phyloP scores from a whole-genome alignment of 1,140 invertebrate genomes.

The Melanaphis sacchari region DNA sequence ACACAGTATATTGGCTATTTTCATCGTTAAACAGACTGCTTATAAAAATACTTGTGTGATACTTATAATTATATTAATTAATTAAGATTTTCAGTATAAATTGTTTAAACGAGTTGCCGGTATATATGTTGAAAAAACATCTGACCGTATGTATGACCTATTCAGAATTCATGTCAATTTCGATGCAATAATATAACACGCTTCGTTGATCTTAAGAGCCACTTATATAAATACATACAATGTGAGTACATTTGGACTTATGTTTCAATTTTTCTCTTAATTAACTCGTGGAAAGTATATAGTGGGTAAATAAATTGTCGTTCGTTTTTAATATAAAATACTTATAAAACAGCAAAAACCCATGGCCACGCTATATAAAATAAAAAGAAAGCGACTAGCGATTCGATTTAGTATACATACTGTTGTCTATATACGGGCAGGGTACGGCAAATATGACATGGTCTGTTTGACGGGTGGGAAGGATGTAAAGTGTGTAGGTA shows the following conservation, averaged over 20 bases:
- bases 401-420: slow-evolving; percentile 42
- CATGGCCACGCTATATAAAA: neutral
- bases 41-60: too few relatives aligned
- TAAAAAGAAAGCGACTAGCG: neutral
- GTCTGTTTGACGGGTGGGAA: neutral
- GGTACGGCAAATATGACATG: neutral
- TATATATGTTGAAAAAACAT: neutral
- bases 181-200: neutral
- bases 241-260: neutral
- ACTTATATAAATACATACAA: neutral
- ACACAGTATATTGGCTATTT: too few relatives aligned
- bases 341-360: slow-evolving; percentile 18
- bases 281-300: slow-evolving; percentile 11
- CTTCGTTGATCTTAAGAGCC: neutral
- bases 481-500: neutral
- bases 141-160: neutral
- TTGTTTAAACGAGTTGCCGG: neutral
- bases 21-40: too few relatives aligned
- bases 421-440: neutral
- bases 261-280: slow-evolving; percentile 18
- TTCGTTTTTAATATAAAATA: slow-evolving; percentile 42
- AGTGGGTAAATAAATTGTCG: slow-evolving; percentile 15
- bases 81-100: neutral
- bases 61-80: too few relatives aligned
- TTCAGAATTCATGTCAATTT: neutral